These are phyloP conservation scores for Pachypeltis micranthus DNA, from an alignment of 1,140 invertebrate genomes.

Conservation along the genomic window DNA sequence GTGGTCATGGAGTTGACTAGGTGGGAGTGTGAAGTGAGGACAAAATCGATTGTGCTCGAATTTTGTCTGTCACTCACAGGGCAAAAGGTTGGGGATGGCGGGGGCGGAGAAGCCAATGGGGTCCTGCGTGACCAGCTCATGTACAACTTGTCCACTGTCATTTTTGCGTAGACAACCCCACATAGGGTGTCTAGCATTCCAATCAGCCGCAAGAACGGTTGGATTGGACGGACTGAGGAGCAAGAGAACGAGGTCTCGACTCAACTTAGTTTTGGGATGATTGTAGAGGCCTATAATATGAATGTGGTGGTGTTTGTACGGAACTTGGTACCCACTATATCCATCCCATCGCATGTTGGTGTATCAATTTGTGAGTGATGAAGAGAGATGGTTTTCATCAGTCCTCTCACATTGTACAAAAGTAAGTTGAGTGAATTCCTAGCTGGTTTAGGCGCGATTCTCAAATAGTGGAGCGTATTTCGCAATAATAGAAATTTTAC, in stretches of 20 bases:
- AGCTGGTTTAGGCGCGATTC: not conserved
- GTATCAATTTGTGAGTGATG: not conserved
- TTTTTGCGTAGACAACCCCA: not conserved
- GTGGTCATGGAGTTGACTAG: not conserved
- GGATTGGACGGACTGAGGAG: not conserved
- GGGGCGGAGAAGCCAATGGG: too few relatives aligned
- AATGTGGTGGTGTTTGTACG: not conserved
- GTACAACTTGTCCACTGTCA: not conserved
- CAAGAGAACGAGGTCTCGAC: not conserved
- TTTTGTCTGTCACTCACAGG: not conserved
- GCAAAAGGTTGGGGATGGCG: not conserved
- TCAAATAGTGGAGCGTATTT: not conserved
- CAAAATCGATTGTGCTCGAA: not conserved
- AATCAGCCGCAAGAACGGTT: not conserved
- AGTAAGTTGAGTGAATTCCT: not conserved
- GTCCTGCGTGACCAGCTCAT: not conserved
- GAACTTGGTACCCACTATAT: not conserved
- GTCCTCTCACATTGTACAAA: not conserved
- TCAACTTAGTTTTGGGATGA: not conserved
- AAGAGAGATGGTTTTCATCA: not conserved
- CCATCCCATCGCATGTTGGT: not conserved
- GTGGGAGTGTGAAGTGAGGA: not conserved
- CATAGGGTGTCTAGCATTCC: constrained; percentile 1
- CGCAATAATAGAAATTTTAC: not conserved
- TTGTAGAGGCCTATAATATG: not conserved